These are phyloP conservation scores for Nephrotoma guestfalica DNA, from an alignment of 2,888 invertebrate species.

Conservation along the genomic window DNA sequence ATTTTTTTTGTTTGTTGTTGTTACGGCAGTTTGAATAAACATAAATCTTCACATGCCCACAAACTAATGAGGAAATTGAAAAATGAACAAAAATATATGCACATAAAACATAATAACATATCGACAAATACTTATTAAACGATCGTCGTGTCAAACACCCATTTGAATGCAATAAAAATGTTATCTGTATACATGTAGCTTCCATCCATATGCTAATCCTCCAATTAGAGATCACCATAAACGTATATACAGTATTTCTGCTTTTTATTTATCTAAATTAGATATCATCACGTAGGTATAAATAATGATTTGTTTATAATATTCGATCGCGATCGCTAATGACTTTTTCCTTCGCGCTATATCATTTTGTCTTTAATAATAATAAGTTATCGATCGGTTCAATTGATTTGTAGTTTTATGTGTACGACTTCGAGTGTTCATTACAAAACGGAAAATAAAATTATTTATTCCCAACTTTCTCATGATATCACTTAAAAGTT, in stretches of 20 bases:
- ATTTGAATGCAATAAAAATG: background rate
- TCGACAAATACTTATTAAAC: background rate
- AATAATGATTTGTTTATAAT: background rate
- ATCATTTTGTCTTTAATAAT: background rate
- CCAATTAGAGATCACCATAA: background rate
- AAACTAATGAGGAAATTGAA: background rate
- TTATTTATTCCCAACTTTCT: background rate
- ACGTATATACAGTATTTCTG: background rate
- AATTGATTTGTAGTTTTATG: background rate
- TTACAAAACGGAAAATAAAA: background rate
- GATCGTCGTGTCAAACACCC: background rate
- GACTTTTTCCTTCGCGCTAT: background rate
- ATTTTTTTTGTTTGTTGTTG: too few species aligned
- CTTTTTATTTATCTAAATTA: background rate
- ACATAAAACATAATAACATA: background rate
- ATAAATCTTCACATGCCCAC: background rate
- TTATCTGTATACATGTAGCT: background rate
- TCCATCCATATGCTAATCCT: background rate
- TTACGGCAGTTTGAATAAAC: too few species aligned
- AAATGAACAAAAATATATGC: background rate
- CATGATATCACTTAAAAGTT: background rate
- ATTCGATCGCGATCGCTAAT: background rate
- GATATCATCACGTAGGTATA: background rate
- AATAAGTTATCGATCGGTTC: background rate
- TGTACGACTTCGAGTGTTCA: background rate